These are phyloP conservation scores for Actenoides hombroni DNA, from an alignment of 2,113 vertebrate genomes.

Conservation along the genomic window DNA sequence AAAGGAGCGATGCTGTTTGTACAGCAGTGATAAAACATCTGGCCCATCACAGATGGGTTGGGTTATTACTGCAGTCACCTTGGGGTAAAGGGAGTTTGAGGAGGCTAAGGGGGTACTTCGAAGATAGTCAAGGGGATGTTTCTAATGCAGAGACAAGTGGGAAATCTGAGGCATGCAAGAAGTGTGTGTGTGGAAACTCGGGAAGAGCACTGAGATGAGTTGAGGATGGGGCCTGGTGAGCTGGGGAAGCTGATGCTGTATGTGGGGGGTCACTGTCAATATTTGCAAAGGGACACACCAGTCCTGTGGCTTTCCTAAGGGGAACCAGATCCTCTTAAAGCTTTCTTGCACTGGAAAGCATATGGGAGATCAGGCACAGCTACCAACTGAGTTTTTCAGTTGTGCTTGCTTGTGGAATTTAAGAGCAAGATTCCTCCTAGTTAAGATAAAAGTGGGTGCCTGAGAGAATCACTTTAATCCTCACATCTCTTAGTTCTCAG, in stretches of 20 bases:
- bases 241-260: background rate
- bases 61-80: background rate
- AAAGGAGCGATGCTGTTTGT: background rate
- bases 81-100: background rate
- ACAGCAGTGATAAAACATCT: background rate
- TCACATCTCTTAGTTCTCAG: background rate
- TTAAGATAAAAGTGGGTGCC: background rate
- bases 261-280: background rate
- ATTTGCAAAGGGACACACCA: background rate
- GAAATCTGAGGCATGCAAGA: rapidly evolving
- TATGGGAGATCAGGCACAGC: background rate
- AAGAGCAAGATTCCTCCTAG: background rate
- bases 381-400: background rate
- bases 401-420: background rate
- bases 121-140: background rate
- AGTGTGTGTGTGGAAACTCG: too few relatives aligned
- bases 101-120: background rate
- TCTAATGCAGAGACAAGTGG: background rate
- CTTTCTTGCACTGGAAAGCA: background rate
- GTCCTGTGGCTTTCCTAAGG: background rate
- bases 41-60: background rate
- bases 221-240: background rate
- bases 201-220: background rate
- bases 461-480: background rate
- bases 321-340: background rate